Conservation (phyloP, 2,797 vertebrate species). For the Merluccius polli region DNA sequence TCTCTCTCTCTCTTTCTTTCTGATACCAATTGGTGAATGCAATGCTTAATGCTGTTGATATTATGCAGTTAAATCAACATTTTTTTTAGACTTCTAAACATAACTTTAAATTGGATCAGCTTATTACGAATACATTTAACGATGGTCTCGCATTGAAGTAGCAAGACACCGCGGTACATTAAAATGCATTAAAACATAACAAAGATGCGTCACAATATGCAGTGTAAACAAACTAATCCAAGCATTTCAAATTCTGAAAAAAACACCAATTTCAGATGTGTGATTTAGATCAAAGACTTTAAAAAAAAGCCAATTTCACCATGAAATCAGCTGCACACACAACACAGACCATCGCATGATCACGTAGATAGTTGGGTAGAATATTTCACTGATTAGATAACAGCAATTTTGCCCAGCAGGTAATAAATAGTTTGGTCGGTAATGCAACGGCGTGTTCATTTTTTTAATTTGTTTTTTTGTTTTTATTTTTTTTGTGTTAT, state of each 20-base stretch:
- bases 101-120: background rate
- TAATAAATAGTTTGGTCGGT: background rate
- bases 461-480: background rate
- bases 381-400: background rate
- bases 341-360: background rate
- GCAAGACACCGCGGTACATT: background rate
- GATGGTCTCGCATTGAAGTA: background rate
- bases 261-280: background rate
- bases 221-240: background rate
- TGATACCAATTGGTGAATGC: background rate
- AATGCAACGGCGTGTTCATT: background rate
- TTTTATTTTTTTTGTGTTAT: background rate
- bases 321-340: background rate
- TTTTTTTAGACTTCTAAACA: background rate
- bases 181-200: constrained; percentile 1
- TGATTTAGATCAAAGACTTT: background rate
- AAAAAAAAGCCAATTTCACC: background rate
- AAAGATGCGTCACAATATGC: background rate
- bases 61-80: background rate
- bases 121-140: background rate
- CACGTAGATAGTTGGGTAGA: background rate
- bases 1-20: background rate
- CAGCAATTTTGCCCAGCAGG: background rate
- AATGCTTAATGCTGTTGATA: background rate
- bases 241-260: background rate